Conservation (phyloP, 2,888 invertebrate species). For the Mesorhabditis spiculigera region DNA sequence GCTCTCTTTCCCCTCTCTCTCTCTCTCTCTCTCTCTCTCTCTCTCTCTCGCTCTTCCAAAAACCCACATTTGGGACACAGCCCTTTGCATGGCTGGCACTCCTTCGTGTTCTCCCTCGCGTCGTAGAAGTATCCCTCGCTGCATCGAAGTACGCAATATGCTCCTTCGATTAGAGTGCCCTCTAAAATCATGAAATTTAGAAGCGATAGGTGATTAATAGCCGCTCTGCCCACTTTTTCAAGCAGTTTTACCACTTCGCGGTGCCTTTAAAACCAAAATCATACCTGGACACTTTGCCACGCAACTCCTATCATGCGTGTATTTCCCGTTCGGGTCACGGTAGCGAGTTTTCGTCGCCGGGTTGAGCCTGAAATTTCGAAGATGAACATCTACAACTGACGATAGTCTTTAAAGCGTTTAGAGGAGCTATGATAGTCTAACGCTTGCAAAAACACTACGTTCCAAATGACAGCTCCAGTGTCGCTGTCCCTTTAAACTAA, state of each 20-base stretch:
- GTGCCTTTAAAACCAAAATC: not conserved
- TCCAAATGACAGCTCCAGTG: not conserved
- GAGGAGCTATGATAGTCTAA: too few relatives aligned
- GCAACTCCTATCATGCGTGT: not conserved
- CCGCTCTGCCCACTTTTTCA: too few relatives aligned
- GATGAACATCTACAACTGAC: too few relatives aligned
- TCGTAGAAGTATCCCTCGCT: not conserved
- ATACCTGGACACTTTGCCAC: not conserved
- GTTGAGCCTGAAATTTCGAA: not conserved
- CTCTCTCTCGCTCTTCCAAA: not conserved
- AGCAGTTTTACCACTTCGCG: too few relatives aligned
- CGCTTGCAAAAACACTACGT: too few relatives aligned
- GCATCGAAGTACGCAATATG: not conserved
- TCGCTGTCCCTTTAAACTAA: not conserved
- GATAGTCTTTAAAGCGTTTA: too few relatives aligned
- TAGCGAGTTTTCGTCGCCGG: not conserved
- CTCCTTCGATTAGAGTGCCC: conserved; percentile 5
- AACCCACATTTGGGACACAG: not conserved
- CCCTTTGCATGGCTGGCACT: not conserved
- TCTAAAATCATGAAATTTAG: not conserved
- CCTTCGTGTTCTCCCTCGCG: not conserved
- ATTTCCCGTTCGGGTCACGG: not conserved
- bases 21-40: not conserved
- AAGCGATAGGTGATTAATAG: too few relatives aligned
- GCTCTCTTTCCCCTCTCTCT: too few relatives aligned